phyloP scores from a whole-genome alignment of 2,888 invertebrate species.

The Ceraclea dissimilis region DNA sequence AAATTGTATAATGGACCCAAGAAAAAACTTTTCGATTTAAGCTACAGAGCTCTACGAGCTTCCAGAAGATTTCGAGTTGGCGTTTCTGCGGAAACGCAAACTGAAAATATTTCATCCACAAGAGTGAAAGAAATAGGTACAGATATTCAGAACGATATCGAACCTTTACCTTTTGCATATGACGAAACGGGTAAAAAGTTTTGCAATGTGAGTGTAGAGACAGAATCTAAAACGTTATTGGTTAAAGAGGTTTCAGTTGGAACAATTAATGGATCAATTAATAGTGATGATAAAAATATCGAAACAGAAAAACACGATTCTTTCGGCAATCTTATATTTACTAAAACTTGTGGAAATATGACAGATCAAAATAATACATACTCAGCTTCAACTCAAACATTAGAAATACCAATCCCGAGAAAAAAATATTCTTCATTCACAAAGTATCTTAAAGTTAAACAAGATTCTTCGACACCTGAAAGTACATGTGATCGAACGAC shows the following conservation, averaged over 20 bases:
- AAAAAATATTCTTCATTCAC: constrained; percentile 31
- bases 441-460: constrained; percentile 29
- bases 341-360: constrained; percentile 39
- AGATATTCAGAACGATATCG: constrained; percentile 49
- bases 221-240: constrained; percentile 40
- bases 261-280: constrained; percentile 35
- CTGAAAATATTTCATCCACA: constrained; percentile 40
- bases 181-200: constrained; percentile 32
- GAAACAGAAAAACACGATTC: constrained; percentile 35
- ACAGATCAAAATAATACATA: constrained; percentile 34
- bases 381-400: constrained; percentile 36
- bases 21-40: constrained; percentile 50
- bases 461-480: constrained; percentile 28
- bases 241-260: constrained; percentile 44
- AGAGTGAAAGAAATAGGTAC: constrained; percentile 52
- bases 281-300: constrained; percentile 35
- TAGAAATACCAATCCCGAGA: constrained; percentile 34
- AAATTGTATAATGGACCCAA: constrained; percentile 53
- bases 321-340: constrained; percentile 30
- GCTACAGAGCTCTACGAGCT: constrained; percentile 50
- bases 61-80: constrained; percentile 41
- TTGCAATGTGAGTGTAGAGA: constrained; percentile 40
- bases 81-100: constrained; percentile 52
- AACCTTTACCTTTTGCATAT: constrained; percentile 36
- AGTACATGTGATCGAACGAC: constrained; percentile 34